These are phyloP conservation scores for Choristoneura rosaceana DNA, from an alignment of 2,888 invertebrate species.

Conservation along the genomic window DNA sequence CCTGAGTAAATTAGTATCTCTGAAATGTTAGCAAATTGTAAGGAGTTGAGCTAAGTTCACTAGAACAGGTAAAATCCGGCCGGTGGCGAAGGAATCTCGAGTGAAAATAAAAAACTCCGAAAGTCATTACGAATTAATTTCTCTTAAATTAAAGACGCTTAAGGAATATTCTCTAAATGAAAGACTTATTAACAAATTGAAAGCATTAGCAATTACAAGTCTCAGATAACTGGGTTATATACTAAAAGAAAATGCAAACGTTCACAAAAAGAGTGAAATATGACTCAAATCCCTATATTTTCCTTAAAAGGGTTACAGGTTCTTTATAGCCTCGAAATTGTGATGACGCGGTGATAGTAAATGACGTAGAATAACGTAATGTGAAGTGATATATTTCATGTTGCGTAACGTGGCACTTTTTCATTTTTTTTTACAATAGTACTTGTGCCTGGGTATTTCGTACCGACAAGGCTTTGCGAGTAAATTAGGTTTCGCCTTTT, in stretches of 20 bases:
- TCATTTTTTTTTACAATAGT: conserved; percentile 8
- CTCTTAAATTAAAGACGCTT: background rate
- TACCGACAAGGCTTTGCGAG: background rate
- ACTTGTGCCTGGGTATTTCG: background rate
- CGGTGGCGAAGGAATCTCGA: background rate
- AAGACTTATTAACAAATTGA: background rate
- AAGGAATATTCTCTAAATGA: background rate
- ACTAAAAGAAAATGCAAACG: background rate
- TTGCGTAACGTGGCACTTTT: background rate
- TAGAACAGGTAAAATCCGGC: background rate
- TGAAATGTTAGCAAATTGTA: background rate
- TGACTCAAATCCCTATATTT: conserved; percentile 1
- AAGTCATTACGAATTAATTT: background rate
- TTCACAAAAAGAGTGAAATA: background rate
- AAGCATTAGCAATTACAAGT: background rate
- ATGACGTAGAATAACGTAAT: conserved; percentile 25
- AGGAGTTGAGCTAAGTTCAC: background rate
- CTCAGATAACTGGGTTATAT: background rate
- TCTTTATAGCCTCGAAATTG: conserved; percentile 11
- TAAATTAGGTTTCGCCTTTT: background rate
- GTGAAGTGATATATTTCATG: conserved; percentile 13
- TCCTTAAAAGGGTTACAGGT: conserved; percentile 6
- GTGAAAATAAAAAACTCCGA: background rate
- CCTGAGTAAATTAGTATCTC: background rate
- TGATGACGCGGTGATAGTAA: conserved; percentile 28